phyloP scores from a whole-genome alignment of 2,888 invertebrate genomes.

The Asteroscopus sphinx region DNA sequence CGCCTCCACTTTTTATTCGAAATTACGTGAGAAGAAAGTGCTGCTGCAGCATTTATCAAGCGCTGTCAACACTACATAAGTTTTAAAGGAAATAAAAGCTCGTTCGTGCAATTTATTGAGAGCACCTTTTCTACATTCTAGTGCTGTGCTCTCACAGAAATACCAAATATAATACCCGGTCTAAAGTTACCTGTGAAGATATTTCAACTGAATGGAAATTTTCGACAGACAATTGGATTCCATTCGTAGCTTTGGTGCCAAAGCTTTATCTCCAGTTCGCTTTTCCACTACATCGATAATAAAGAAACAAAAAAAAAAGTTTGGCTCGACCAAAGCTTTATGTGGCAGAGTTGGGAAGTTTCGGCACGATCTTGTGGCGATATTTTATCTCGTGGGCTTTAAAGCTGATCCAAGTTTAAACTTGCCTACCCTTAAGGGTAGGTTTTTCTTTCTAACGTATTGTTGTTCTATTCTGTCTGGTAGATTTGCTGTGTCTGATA shows the following conservation, averaged over 20 bases:
- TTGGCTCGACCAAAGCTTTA: constrained; percentile 59
- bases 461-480: constrained; percentile 26
- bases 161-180: constrained; percentile 33
- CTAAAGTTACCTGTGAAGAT: constrained; percentile 24
- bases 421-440: too few relatives aligned
- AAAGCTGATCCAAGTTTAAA: constrained; percentile 49
- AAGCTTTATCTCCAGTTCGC: constrained; percentile 50
- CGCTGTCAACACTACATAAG: constrained; percentile 48
- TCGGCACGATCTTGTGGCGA: constrained; percentile 50
- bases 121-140: constrained; percentile 42
- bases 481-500: constrained; percentile 13
- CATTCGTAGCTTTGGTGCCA: constrained; percentile 54
- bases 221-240: constrained; percentile 56
- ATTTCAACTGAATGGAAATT: constrained; percentile 59
- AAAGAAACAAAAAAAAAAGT: constrained; percentile 54
- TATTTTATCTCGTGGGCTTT: constrained; percentile 57
- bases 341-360: constrained; percentile 61
- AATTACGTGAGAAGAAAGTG: constrained; percentile 50
- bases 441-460: constrained; percentile 20
- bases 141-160: constrained; percentile 25
- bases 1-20: constrained; percentile 38
- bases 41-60: constrained; percentile 52
- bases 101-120: constrained; percentile 43
- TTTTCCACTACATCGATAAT: constrained; percentile 61
- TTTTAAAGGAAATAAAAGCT: constrained; percentile 55